Base-by-base conservation (phyloP, 2,888 invertebrate species). In the Phasia obesa region DNA sequence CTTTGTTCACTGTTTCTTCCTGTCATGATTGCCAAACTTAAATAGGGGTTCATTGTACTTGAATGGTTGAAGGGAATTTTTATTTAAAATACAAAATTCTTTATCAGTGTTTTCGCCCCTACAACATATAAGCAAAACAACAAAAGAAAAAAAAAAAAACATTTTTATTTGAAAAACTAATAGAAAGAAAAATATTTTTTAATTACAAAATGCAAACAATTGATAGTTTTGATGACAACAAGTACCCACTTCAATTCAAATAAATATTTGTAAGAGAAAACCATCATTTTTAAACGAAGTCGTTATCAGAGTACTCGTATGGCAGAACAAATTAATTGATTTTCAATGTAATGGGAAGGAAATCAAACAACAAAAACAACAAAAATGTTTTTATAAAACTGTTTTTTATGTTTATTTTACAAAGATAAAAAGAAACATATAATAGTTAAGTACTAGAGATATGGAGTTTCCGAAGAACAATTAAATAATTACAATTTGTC, bases 311-410 rank as follows among this genome's bases (percentile, higher is more conserved):
- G 17, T 21, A 74, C 21, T 53, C 31, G 7, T 27, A 44, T 17
- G 35, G 7, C n/a, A 70, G 78, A 17, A 84, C 85, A 85, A 65
- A 84, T 86, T 89, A 88, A 88, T 88, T 89, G 88, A 86, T 88
- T 88, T 88, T 87, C 87, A 88, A 88, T 87, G 87, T 87, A 88
- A 86, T 1, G 17, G 42, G 15, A n/a, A 27, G 11, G 1, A 35
- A 35, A 35, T 11, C 9, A 2, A 35, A 35, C 35, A 3, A 11
- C 35, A 35, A 35, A 1, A 35, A 6, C 3, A 35, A 35, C 2
- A 35, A 35, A 9, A 35, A 9, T 2, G 11, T 31, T 31, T 31
- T 9, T 31, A 4, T 31, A 31, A 2, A 6, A 31, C 6, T 31
- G 31, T 11, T 35, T 35, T 35, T 35, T 35, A 35, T 35, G 35